Conservation (phyloP, 2,888 invertebrate species). For the Cosmia pyralina region DNA sequence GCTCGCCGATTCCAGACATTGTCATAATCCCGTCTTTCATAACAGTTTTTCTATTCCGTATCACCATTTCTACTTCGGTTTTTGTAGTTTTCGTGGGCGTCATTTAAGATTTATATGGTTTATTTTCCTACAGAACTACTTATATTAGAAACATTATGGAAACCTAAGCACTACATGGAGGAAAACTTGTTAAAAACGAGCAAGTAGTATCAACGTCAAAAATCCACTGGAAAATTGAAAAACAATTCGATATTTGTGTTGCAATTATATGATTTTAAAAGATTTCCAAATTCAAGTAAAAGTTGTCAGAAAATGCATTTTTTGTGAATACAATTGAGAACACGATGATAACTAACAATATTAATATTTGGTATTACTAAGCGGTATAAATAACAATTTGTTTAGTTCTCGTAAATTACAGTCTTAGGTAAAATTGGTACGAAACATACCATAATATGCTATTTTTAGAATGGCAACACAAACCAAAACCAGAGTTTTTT, state of each 20-base stretch:
- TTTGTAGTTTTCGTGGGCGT: slow-evolving; percentile 94
- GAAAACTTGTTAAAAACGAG: slow-evolving; percentile 80
- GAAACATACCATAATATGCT: neutral
- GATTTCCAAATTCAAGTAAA: neutral
- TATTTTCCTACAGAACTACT: slow-evolving; percentile 83
- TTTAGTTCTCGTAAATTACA: neutral
- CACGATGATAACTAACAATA: neutral
- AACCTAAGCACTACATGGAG: slow-evolving; percentile 86
- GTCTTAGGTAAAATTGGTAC: neutral
- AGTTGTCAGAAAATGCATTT: neutral
- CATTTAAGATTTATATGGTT: slow-evolving; percentile 87
- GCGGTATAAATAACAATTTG: neutral
- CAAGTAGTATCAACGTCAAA: slow-evolving; percentile 87
- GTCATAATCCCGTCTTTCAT: slow-evolving; percentile 97
- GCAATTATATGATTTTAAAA: slow-evolving; percentile 52
- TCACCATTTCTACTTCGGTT: slow-evolving; percentile 96
- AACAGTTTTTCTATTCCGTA: slow-evolving; percentile 96
- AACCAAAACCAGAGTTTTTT: slow-evolving; percentile 25
- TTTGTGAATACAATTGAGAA: neutral
- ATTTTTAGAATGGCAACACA: slow-evolving; percentile 28
- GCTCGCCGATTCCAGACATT: slow-evolving; percentile 96
- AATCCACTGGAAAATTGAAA: slow-evolving; percentile 87
- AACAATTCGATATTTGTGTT: slow-evolving; percentile 86
- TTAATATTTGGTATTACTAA: no score
- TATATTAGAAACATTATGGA: slow-evolving; percentile 85